Conservation (phyloP, 2,888 invertebrate species). For the Metopia argyrocephala region DNA sequence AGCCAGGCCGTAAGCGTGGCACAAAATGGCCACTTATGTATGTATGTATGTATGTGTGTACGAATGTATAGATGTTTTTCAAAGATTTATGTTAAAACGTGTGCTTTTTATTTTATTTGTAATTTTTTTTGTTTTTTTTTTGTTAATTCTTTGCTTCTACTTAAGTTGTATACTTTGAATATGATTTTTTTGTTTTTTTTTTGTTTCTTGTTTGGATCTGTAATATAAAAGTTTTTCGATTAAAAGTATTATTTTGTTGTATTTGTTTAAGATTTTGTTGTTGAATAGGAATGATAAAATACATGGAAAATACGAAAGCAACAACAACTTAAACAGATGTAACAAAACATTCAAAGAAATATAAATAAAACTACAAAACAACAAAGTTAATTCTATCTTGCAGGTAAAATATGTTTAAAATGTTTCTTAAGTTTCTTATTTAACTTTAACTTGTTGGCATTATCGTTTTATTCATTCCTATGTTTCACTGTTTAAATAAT, state of each 20-base stretch:
- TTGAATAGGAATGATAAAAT: slow-evolving; percentile 40
- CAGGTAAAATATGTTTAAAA: background rate
- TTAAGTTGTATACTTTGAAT: slow-evolving; percentile 53
- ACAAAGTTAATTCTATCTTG: slow-evolving; percentile 9
- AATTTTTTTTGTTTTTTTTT: slow-evolving; percentile 14
- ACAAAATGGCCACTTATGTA: no score
- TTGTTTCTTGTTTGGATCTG: background rate
- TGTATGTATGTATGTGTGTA: no score
- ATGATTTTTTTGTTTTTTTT: background rate
- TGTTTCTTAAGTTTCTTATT: background rate
- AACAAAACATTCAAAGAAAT: slow-evolving; percentile 6
- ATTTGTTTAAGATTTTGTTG: slow-evolving; percentile 57
- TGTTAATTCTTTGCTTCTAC: slow-evolving; percentile 15
- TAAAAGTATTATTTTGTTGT: slow-evolving; percentile 59
- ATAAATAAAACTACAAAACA: background rate
- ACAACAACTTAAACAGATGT: background rate
- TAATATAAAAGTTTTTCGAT: slow-evolving; percentile 65
- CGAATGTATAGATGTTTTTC: no score
- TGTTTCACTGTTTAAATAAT: no score
- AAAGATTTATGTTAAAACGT: no score
- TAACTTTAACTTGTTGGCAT: background rate
- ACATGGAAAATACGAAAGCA: background rate
- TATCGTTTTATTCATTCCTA: background rate
- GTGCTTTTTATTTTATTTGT: slow-evolving; percentile 22
- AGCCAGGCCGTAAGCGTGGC: no score